A percentile compares a stretch with the other conserved stretches of the same genome.
Evolutionary conservation across 2,888 invertebrate genomes (phyloP).

Genomic region (Macrosoma leucophasiata): DNA sequence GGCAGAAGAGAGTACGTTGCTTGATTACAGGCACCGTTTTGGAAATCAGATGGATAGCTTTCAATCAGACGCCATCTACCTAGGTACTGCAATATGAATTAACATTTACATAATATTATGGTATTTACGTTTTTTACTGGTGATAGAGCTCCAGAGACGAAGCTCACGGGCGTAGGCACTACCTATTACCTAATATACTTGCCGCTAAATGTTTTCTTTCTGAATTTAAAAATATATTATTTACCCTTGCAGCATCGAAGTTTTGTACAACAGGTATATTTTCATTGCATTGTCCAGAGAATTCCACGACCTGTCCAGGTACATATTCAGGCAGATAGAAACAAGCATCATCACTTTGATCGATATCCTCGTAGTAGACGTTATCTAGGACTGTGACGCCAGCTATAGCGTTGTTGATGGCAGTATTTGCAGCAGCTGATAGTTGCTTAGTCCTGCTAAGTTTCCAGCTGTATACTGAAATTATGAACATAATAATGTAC

Average conservation of each 20-base stretch:
- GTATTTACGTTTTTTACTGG: no score
- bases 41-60: constrained; percentile 41
- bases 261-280: constrained; percentile 40
- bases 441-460: constrained; percentile 43
- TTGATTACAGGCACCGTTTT: constrained; percentile 44
- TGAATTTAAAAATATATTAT: constrained; percentile 14
- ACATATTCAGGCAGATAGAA: constrained; percentile 47
- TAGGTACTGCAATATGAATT: constrained; percentile 26
- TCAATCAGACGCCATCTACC: constrained; percentile 50
- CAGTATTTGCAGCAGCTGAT: constrained; percentile 25
- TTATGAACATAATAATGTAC: no score
- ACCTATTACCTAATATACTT: no score
- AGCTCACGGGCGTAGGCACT: no score
- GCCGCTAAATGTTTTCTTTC: background rate
- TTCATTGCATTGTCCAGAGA: constrained; percentile 49
- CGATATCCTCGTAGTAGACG: constrained; percentile 42
- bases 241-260: constrained; percentile 44
- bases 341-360: constrained; percentile 48
- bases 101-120: no score
- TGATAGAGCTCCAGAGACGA: no score
- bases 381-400: constrained; percentile 39
- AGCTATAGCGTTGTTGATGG: constrained; percentile 37
- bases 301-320: constrained; percentile 41
- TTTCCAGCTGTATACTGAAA: constrained; percentile 61
- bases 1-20: constrained; percentile 35